Conservation (phyloP, 2,888 invertebrate genomes). For the Brachylomia viminalis region DNA sequence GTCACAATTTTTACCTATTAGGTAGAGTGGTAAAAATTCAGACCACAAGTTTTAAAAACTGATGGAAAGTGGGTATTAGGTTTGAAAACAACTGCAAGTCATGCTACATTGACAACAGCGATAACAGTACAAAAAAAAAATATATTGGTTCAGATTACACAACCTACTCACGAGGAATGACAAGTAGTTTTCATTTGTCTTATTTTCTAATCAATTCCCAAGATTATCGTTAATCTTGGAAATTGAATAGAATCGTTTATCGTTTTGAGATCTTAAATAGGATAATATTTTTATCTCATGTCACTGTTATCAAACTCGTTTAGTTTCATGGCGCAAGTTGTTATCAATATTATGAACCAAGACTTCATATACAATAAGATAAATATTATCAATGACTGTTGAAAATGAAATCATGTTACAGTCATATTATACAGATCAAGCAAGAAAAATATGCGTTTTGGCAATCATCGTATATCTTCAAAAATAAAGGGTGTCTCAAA, state of each 20-base stretch:
- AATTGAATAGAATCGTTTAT: too few relatives aligned
- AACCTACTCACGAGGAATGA: neutral
- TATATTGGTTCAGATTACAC: conserved; percentile 15
- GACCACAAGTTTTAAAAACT: neutral
- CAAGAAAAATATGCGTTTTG: too few relatives aligned
- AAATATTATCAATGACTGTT: too few relatives aligned
- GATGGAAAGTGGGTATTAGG: neutral
- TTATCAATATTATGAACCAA: too few relatives aligned
- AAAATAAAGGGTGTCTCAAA: too few relatives aligned
- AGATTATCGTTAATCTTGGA: neutral
- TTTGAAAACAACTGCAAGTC: neutral
- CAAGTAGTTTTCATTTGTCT: neutral
- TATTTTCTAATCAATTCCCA: conserved; percentile 8
- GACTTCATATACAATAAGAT: too few relatives aligned
- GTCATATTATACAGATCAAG: too few relatives aligned
- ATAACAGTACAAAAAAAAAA: conserved; percentile 29
- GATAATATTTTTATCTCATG: neutral
- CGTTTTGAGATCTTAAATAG: too few relatives aligned
- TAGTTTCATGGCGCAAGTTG: too few relatives aligned
- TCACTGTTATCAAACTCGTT: neutral
- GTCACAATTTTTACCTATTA: too few relatives aligned
- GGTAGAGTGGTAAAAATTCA: neutral
- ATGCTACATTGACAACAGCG: neutral
- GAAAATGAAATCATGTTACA: too few relatives aligned
- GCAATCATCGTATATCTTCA: too few relatives aligned